phyloP scores from a whole-genome alignment of 2,113 vertebrate species.

The Tautogolabrus adspersus region DNA sequence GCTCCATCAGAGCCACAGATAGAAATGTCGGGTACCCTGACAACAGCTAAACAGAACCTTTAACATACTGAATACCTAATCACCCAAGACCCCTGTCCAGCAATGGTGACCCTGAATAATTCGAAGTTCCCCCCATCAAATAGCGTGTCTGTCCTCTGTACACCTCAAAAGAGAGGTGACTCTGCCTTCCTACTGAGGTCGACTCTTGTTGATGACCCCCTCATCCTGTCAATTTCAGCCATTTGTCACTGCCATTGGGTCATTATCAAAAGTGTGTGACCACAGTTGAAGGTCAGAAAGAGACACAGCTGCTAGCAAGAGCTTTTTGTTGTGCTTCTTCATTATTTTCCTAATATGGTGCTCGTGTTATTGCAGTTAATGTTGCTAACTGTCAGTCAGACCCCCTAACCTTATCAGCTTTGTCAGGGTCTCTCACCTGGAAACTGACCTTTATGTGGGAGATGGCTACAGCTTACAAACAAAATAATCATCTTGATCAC shows the following conservation, averaged over 20 bases:
- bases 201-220: conserved; percentile 35
- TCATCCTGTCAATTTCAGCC: conserved; percentile 22
- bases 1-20: conserved; percentile 41
- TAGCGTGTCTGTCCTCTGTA: conserved; percentile 1
- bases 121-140: background rate
- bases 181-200: conserved; percentile 22
- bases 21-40: conserved; percentile 33
- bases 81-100: conserved; percentile 7
- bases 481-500: background rate
- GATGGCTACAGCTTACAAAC: background rate
- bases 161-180: conserved; percentile 23
- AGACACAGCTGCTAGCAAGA: background rate
- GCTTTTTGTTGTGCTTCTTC: background rate
- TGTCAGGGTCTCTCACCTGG: background rate
- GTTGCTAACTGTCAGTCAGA: background rate
- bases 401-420: background rate
- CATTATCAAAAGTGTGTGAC: conserved; percentile 1
- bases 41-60: conserved; percentile 49
- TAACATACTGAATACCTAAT: conserved; percentile 44
- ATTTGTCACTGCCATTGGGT: conserved; percentile 21
- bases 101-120: conserved; percentile 27
- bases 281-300: conserved; percentile 31
- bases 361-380: background rate
- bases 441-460: background rate
- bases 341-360: background rate